Percentiles rank a stretch among this genome's conserved stretches.
These are phyloP conservation scores for Mola mola DNA, from an alignment of 2,113 vertebrate genomes.

Conservation along the genomic window DNA sequence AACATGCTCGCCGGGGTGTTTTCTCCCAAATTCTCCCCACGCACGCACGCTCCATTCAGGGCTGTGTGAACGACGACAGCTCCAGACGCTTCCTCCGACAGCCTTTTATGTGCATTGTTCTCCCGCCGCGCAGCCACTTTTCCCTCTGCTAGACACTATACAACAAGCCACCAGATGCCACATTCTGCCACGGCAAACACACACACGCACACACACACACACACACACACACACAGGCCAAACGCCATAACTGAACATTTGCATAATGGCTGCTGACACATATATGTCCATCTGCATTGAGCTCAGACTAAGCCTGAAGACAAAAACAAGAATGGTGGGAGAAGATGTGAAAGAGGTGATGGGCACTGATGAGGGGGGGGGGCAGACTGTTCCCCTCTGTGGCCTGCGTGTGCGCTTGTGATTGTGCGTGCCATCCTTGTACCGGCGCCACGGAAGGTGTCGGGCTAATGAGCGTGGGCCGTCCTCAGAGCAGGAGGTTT, in stretches of 20 bases:
- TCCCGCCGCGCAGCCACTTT: conserved; percentile 45
- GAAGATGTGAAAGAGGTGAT: conserved; percentile 63
- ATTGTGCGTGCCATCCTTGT: conserved; percentile 58
- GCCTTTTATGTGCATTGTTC: conserved; percentile 79
- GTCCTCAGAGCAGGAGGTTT: conserved; percentile 78
- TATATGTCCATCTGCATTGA: conserved; percentile 72
- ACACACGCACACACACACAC: conserved; percentile 23
- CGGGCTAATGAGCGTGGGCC: conserved; percentile 76
- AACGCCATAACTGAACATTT: conserved; percentile 59
- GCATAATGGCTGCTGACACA: conserved; percentile 75
- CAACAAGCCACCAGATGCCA: conserved; percentile 58
- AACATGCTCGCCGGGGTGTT: conserved; percentile 45
- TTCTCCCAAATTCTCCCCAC: conserved; percentile 23
- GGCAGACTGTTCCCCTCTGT: conserved; percentile 1
- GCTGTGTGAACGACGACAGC: conserved; percentile 63
- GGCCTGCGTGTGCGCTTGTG: conserved; percentile 23
- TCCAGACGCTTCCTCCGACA: conserved; percentile 71
- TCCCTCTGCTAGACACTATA: conserved; percentile 54
- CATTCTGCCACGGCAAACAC: conserved; percentile 57
- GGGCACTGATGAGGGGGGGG: conserved; percentile 69
- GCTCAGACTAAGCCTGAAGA: conserved; percentile 62
- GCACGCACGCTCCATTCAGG: conserved; percentile 58
- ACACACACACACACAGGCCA: conserved; percentile 28
- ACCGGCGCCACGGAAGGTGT: conserved; percentile 68
- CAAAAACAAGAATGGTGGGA: conserved; percentile 65